phyloP scores from a whole-genome alignment of 1,140 invertebrate species.

The Lycorma delicatula region DNA sequence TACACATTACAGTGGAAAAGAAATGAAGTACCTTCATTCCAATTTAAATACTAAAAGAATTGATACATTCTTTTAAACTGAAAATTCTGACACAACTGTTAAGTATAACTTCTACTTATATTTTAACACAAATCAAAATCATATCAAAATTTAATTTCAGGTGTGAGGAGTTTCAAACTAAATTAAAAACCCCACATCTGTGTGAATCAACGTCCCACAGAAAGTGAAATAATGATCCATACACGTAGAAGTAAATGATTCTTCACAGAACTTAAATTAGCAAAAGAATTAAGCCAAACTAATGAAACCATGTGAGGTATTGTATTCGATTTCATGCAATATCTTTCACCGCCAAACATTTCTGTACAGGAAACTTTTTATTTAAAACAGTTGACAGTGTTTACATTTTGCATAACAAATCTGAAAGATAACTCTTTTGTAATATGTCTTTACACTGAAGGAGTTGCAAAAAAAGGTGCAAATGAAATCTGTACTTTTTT shows the following conservation, averaged over 20 bases:
- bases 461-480: conserved; percentile 19
- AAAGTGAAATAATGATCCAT: not conserved
- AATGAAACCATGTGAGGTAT: not conserved
- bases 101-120: not conserved
- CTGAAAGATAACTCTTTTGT: conserved; percentile 13
- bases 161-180: not conserved
- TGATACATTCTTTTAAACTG: not conserved
- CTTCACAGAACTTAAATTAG: not conserved
- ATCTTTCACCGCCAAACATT: conserved; percentile 19
- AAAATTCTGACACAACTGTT: not conserved
- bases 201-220: not conserved
- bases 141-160: conserved; percentile 3
- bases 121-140: not conserved
- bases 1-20: no score
- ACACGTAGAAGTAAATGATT: conserved; percentile 5
- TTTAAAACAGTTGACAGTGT: conserved; percentile 19
- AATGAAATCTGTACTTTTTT: conserved; percentile 25
- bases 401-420: conserved; percentile 20
- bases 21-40: no score
- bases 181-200: not conserved
- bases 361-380: conserved; percentile 22
- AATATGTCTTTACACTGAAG: conserved; percentile 24
- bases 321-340: conserved; percentile 23
- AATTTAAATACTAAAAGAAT: conserved; percentile 1
- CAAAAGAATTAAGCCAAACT: not conserved